Percentiles rank a stretch among this genome's conserved stretches.
phyloP scores from a whole-genome alignment of 2,797 vertebrate species.

The Parambassis ranga region DNA sequence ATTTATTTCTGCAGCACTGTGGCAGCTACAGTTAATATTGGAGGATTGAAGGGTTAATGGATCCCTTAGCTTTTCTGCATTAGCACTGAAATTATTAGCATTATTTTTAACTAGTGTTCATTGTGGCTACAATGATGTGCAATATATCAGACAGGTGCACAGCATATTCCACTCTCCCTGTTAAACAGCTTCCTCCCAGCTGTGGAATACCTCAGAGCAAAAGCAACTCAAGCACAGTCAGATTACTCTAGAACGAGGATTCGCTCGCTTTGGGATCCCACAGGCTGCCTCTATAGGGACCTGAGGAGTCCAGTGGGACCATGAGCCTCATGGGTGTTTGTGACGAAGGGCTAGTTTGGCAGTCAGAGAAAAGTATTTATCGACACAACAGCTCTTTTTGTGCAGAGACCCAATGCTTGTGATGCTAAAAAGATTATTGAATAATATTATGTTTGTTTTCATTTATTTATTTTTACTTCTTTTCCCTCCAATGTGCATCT shows the following conservation, averaged over 20 bases:
- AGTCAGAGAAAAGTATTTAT: conserved; percentile 40
- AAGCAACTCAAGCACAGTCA: not conserved
- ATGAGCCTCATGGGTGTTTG: not conserved
- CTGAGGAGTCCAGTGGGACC: not conserved
- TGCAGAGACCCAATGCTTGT: not conserved
- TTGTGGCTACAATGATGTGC: no score
- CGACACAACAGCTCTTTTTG: conserved; percentile 24
- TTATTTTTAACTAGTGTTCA: no score
- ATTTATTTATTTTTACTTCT: no score
- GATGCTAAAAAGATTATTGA: conserved; percentile 14
- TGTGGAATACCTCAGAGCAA: not conserved
- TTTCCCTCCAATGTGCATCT: no score
- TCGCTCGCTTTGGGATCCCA: conserved; percentile 1
- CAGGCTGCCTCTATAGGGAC: not conserved
- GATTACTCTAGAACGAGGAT: not conserved
- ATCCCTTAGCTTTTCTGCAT: no score
- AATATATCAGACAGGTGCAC: not conserved
- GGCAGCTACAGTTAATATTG: no score
- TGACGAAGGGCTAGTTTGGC: not conserved
- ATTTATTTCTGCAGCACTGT: no score
- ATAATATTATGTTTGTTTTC: no score
- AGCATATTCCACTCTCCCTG: not conserved
- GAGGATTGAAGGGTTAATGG: no score
- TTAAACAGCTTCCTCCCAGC: conserved; percentile 10
- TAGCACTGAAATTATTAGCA: no score